Conservation (phyloP, 2,113 vertebrate species). For the Prunella himalayana region DNA sequence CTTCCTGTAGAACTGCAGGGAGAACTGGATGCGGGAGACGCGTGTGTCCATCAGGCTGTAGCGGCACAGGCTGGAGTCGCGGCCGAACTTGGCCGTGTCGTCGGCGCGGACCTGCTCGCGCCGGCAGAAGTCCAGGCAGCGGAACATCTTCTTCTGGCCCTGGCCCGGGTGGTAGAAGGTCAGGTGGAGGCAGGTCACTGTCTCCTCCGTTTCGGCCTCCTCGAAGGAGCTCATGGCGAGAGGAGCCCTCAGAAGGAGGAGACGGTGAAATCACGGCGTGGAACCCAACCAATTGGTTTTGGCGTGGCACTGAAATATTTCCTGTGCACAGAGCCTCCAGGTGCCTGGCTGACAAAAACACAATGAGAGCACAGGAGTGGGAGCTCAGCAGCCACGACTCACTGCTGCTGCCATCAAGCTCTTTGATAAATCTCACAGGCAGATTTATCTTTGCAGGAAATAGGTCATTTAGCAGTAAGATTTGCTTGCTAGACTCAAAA, state of each 20-base stretch:
- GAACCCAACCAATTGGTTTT: background rate
- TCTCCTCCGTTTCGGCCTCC: slow-evolving; percentile 83
- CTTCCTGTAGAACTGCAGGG: slow-evolving; percentile 77
- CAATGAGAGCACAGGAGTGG: background rate
- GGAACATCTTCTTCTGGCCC: slow-evolving; percentile 63
- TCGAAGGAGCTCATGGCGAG: slow-evolving; percentile 62
- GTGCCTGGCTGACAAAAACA: background rate
- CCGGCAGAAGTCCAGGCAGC: slow-evolving; percentile 56
- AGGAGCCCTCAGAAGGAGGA: background rate
- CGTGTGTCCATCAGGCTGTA: slow-evolving; percentile 75
- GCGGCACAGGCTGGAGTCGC: slow-evolving; percentile 74
- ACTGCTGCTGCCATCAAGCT: background rate
- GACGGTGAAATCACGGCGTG: background rate
- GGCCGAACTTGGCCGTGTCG: slow-evolving; percentile 79
- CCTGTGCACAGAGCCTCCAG: background rate
- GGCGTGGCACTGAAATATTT: fast-evolving
- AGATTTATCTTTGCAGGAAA: background rate
- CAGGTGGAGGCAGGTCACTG: slow-evolving; percentile 78
- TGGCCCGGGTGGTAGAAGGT: slow-evolving; percentile 84
- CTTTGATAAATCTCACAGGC: fast-evolving
- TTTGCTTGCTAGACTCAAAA: background rate
- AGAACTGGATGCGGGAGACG: slow-evolving; percentile 86
- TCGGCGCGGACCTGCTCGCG: slow-evolving; percentile 67
- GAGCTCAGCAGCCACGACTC: fast-evolving
- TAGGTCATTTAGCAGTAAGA: background rate